phyloP scores from a whole-genome alignment of 2,113 vertebrate species.

The Eclectus roratus region DNA sequence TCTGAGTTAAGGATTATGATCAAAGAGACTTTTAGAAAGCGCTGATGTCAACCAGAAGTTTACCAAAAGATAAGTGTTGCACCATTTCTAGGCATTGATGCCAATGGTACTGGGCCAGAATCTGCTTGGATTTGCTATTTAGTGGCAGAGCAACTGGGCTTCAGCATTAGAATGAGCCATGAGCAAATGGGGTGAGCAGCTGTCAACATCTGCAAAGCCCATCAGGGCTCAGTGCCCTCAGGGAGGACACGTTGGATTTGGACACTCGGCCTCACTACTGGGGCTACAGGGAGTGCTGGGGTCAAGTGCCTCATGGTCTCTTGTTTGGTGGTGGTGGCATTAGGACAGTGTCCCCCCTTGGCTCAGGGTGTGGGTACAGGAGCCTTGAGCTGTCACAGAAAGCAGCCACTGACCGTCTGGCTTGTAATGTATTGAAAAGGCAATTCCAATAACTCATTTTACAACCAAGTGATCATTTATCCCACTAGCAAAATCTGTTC shows the following conservation, averaged over 20 bases:
- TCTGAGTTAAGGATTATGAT: background rate
- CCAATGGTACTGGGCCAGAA: background rate
- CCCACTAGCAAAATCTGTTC: conserved; percentile 58
- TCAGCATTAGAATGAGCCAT: background rate
- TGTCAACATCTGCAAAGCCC: background rate
- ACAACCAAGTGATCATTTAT: conserved; percentile 61
- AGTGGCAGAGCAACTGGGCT: too few species aligned
- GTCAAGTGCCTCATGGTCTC: background rate
- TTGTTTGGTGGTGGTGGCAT: background rate
- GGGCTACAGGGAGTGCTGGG: background rate
- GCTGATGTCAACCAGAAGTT: background rate
- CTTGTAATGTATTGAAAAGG: background rate
- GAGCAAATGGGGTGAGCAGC: background rate
- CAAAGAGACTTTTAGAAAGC: background rate
- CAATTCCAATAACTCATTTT: conserved; percentile 58
- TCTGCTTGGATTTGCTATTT: background rate
- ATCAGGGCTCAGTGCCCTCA: background rate
- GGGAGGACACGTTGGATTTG: background rate
- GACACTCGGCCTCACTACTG: accelerated
- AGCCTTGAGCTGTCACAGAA: background rate
- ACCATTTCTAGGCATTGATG: background rate
- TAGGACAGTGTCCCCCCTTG: background rate
- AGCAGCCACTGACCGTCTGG: background rate
- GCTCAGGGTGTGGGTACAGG: background rate
- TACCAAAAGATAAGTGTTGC: background rate